Evolutionary conservation across 1,140 invertebrate genomes (phyloP), one percentile per base, ranked within the genome.

Genomic region (Drosophila kurseongensis): DNA sequence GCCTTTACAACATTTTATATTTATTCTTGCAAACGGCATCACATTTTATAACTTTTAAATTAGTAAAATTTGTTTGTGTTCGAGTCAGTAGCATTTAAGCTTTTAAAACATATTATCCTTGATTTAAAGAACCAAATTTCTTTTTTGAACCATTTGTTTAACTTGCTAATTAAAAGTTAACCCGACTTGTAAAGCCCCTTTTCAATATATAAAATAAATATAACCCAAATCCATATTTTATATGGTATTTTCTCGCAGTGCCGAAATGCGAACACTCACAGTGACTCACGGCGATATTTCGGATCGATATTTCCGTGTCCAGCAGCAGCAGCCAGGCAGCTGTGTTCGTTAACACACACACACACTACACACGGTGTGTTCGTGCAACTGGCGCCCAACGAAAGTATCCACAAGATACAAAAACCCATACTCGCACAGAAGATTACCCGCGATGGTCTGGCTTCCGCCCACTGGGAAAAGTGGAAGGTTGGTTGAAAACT

Each of bases 401-500:
- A 81, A 85, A 54, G 78, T 86, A 88, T 88, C 82, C 75, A 69
- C 52, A 72, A 86, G 82, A 79, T 86, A 86, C 71, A 72, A 51
- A 44, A 44, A 65, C 58, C 48, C 62, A 79, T 58, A 47, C 57
- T 42, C 38, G 41, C 38, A 41, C 16, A 47, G 54, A 35, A 63
- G 50, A 61, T 50, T 44, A 56, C 44, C 32, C 40, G 58, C 45
- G 47, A 57, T 57, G 60, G 69, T 78, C 57, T 68, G 78, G 74
- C 75, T 72, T 84, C 76, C 80, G 56, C 52, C 75, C 75, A 84
- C 47, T 47, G 56, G 35, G 54, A 48, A 57, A 59, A 59, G 32
- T 58, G 42, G 13, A 14, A 29, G 14, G 29, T 29, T 51, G 14
- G 29, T 29, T 51, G 48, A 29, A 14, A 35, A 16, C 13, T 35